phyloP scores from a whole-genome alignment of 2,888 invertebrate genomes.

The Sialis fuliginosa region DNA sequence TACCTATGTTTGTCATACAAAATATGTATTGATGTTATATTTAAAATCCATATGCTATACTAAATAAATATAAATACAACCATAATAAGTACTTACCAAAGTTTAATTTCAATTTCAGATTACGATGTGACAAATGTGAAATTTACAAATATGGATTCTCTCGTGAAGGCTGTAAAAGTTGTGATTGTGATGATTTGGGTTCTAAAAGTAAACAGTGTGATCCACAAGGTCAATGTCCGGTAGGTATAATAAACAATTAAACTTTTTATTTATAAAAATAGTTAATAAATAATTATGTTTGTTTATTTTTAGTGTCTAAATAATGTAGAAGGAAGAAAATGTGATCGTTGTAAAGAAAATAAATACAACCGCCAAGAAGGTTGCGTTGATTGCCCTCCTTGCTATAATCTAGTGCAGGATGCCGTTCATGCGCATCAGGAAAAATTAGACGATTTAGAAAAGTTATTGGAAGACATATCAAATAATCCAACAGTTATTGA shows the following conservation, averaged over 20 bases:
- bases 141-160: slow-evolving; percentile 73
- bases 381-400: slow-evolving; percentile 80
- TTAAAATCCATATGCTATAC: no score
- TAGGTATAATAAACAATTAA: slow-evolving; percentile 16
- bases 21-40: no score
- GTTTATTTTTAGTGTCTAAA: slow-evolving; percentile 35
- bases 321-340: slow-evolving; percentile 83
- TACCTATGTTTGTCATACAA: no score
- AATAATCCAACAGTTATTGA: slow-evolving; percentile 82
- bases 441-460: slow-evolving; percentile 56
- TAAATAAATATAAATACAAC: no score
- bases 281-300: not conserved
- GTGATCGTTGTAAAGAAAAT: slow-evolving; percentile 95
- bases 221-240: slow-evolving; percentile 68
- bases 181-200: slow-evolving; percentile 81
- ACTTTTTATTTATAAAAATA: not conserved
- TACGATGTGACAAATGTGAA: slow-evolving; percentile 61
- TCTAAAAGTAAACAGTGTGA: slow-evolving; percentile 81
- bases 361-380: slow-evolving; percentile 81
- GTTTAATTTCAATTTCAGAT: slow-evolving; percentile 20
- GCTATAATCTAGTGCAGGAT: slow-evolving; percentile 86
- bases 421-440: slow-evolving; percentile 60
- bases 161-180: slow-evolving; percentile 57
- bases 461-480: slow-evolving; percentile 70
- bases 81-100: not conserved